phyloP scores from a whole-genome alignment of 2,113 vertebrate species.

The Podarcis muralis region DNA sequence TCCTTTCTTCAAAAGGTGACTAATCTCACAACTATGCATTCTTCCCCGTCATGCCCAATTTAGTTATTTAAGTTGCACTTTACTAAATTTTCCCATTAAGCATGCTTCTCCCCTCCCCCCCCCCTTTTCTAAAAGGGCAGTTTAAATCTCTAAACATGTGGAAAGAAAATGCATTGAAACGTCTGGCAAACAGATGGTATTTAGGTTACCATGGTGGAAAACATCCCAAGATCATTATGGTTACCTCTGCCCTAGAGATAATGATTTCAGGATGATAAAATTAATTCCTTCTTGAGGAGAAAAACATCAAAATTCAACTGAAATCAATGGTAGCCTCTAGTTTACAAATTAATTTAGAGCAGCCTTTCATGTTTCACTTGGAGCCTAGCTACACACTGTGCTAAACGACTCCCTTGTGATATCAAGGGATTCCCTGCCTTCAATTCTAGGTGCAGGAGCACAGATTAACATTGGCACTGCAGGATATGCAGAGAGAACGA shows the following conservation, averaged over 20 bases:
- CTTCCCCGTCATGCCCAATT: conserved; percentile 35
- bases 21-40: conserved; percentile 27
- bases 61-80: conserved; percentile 43
- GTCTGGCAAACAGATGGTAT: conserved; percentile 31
- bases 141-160: conserved; percentile 18
- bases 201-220: conserved; percentile 20
- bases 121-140: conserved; percentile 21
- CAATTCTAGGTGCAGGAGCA: background rate
- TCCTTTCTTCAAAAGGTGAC: conserved; percentile 11
- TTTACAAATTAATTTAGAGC: background rate
- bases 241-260: conserved; percentile 17
- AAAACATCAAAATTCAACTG: background rate
- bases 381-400: background rate
- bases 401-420: background rate
- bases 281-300: background rate
- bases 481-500: background rate
- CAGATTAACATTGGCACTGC: background rate
- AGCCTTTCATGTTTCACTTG: background rate
- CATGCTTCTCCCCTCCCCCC: background rate
- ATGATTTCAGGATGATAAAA: conserved; percentile 24
- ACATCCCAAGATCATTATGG: background rate
- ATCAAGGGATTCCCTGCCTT: background rate
- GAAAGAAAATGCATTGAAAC: conserved; percentile 19
- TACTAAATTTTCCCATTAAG: conserved; percentile 47
- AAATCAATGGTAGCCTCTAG: background rate